Conservation (phyloP, 2,113 vertebrate genomes). For the Myotis brandtii region DNA sequence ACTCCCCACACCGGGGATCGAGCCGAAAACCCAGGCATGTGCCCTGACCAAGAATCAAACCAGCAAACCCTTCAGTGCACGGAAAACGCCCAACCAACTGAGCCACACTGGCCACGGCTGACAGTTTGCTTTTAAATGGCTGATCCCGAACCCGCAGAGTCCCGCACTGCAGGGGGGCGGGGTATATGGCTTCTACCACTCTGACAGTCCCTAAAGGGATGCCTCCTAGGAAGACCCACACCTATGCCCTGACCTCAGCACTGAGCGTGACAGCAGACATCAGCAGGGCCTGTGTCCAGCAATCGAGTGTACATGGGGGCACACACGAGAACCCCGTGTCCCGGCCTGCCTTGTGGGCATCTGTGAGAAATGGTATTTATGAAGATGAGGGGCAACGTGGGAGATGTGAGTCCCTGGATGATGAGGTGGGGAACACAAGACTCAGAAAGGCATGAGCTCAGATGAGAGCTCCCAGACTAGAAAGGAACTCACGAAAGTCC, state of each 20-base stretch:
- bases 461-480: background rate
- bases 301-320: accelerated
- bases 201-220: background rate
- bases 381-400: background rate
- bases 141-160: background rate
- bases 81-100: background rate
- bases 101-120: background rate
- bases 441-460: background rate
- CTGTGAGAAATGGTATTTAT: background rate
- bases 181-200: background rate
- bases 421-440: background rate
- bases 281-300: background rate
- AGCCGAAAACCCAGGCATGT: background rate
- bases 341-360: background rate
- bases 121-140: background rate
- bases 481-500: background rate
- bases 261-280: background rate
- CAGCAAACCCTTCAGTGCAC: background rate
- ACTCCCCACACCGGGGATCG: background rate
- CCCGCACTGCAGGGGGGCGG: background rate
- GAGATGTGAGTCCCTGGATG: background rate
- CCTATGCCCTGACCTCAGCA: background rate
- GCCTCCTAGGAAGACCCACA: background rate
- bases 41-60: background rate
- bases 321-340: accelerated